Evolutionary conservation across 1,140 invertebrate genomes (phyloP).

Genomic region (Drosophila tsacasi): DNA sequence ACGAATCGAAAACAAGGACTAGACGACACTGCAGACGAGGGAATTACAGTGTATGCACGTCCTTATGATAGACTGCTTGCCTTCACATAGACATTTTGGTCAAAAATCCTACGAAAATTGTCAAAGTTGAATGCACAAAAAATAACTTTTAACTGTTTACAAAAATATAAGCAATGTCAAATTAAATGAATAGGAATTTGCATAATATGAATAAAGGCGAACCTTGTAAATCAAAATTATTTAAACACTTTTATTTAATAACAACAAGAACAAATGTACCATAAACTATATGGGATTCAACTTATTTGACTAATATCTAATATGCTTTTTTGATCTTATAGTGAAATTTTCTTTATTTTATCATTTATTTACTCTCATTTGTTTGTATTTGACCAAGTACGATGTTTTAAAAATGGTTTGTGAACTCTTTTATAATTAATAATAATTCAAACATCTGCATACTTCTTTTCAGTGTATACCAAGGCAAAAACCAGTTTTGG

Average conservation of each 20-base stretch:
- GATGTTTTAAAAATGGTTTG: neutral
- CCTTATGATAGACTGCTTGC: slow-evolving; percentile 59
- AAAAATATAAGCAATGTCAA: neutral
- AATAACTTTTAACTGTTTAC: neutral
- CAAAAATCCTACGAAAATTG: slow-evolving; percentile 48
- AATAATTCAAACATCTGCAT: rapidly evolving
- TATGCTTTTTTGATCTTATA: too few species aligned
- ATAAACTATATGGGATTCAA: too few species aligned
- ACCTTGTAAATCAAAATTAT: neutral
- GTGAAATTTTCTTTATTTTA: too few species aligned
- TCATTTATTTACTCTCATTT: too few species aligned
- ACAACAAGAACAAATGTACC: too few species aligned
- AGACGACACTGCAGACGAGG: slow-evolving; percentile 22
- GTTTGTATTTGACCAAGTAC: too few species aligned
- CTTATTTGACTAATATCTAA: too few species aligned
- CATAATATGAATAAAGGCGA: too few species aligned
- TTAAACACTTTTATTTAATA: neutral
- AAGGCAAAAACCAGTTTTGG: slow-evolving; percentile 18
- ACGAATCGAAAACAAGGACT: slow-evolving; percentile 16
- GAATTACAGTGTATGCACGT: slow-evolving; percentile 41
- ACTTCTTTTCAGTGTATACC: neutral
- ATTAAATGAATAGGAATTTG: neutral
- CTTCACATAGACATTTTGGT: slow-evolving; percentile 36
- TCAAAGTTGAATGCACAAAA: slow-evolving; percentile 13
- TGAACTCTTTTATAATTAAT: neutral